Conservation (phyloP, 2,113 vertebrate genomes). For the Rallus limicola region DNA sequence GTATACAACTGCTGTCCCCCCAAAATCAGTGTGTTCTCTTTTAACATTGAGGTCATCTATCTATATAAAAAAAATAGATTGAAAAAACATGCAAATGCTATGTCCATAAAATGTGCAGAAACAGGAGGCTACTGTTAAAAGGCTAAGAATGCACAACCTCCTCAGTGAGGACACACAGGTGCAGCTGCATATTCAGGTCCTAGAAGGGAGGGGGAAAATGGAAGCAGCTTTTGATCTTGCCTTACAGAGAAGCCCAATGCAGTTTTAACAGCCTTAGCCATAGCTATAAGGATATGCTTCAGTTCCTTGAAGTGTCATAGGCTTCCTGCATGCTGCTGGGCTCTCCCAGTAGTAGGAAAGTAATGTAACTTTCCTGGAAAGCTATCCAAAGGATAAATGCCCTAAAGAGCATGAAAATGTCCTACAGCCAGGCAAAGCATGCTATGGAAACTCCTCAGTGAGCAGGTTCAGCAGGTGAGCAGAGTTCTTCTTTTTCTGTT, state of each 20-base stretch:
- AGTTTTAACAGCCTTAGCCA: neutral
- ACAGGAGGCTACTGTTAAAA: neutral
- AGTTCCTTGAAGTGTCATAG: neutral
- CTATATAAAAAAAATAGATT: neutral
- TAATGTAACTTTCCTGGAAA: neutral
- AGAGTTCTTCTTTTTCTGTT: neutral
- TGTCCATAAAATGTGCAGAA: neutral
- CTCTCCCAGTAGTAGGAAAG: neutral
- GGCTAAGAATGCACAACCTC: neutral
- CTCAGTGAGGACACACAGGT: neutral
- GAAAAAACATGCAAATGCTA: neutral
- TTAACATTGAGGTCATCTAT: neutral
- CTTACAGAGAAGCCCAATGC: neutral
- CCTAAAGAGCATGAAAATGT: neutral
- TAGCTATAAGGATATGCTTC: neutral
- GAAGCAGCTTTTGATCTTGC: neutral
- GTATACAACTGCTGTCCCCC: neutral
- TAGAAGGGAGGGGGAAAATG: neutral
- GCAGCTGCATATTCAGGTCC: neutral
- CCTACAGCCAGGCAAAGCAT: neutral
- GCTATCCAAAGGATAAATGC: neutral
- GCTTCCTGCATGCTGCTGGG: neutral
- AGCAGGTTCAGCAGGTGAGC: neutral
- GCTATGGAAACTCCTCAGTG: neutral
- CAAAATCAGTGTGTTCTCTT: neutral